These are phyloP conservation scores for Adelphocoris suturalis DNA, from an alignment of 2,888 invertebrate genomes.

Conservation along the genomic window DNA sequence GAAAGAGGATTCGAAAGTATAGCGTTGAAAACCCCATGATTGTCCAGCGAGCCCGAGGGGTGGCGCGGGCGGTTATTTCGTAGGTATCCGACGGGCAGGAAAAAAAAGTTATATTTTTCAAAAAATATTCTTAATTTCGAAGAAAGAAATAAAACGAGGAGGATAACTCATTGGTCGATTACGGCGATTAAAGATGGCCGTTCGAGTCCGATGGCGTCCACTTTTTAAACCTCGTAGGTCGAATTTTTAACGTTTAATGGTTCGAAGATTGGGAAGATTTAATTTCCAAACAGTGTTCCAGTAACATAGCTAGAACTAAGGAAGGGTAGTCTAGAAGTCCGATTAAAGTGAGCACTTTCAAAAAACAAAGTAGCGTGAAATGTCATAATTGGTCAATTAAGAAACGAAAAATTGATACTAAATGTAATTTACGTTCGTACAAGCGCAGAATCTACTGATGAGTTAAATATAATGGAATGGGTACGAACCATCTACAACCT, in stretches of 20 bases:
- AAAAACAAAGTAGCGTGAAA: no score
- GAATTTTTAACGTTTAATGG: not conserved
- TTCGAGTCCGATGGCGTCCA: not conserved
- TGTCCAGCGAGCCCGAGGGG: not conserved
- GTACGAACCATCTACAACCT: no score
- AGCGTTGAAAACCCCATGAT: not conserved
- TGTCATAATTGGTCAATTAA: no score
- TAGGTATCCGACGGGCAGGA: not conserved
- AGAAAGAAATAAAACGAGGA: not conserved
- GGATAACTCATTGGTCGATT: constrained; percentile 4
- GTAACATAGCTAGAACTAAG: no score
- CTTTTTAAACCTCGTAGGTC: not conserved
- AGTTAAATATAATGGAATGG: no score
- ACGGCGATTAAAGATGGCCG: constrained; percentile 6
- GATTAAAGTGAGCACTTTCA: no score
- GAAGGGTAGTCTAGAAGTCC: no score
- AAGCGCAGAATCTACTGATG: no score
- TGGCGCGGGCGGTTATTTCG: not conserved
- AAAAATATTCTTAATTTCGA: constrained; percentile 24
- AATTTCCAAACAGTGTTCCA: not conserved
- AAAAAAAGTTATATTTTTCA: not conserved
- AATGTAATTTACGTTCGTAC: no score
- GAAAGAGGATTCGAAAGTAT: not conserved
- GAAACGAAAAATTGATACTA: no score
- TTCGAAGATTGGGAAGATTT: not conserved